Evolutionary conservation across 2,113 vertebrate species (phyloP).

Genomic region (Macaca nemestrina): DNA sequence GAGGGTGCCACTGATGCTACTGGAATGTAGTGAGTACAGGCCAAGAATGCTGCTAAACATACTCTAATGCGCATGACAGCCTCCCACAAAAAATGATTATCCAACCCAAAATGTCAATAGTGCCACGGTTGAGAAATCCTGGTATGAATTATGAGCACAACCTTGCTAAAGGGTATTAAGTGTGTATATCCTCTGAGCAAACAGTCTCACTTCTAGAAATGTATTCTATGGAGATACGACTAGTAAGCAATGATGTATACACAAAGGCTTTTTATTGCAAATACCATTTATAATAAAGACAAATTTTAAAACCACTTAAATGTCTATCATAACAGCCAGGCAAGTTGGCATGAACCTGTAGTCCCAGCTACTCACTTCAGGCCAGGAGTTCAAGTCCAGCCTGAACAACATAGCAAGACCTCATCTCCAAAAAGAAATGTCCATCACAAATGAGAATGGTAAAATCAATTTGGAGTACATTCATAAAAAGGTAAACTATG

Average conservation of each 20-base stretch:
- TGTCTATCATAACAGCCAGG: not conserved
- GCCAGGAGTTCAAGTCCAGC: not conserved
- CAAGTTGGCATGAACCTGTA: not conserved
- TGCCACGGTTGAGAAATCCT: not conserved
- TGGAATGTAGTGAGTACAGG: not conserved
- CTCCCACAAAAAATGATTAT: not conserved
- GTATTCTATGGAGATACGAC: not conserved
- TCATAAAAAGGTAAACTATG: not conserved
- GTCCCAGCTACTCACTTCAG: not conserved
- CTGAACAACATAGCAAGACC: not conserved
- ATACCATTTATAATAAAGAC: not conserved
- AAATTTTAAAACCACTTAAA: constrained; percentile 28
- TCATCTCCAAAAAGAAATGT: not conserved
- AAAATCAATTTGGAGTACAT: constrained; percentile 2
- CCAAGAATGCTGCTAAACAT: not conserved
- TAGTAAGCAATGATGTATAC: not conserved
- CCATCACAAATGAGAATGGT: not conserved
- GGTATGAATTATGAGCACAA: not conserved
- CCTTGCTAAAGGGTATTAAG: not conserved
- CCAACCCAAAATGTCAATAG: not conserved
- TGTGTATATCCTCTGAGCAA: not conserved
- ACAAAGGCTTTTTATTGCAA: not conserved
- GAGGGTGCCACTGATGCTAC: no score
- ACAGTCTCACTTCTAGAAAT: not conserved
- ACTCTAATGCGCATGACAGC: not conserved